Evolutionary conservation across 1,140 invertebrate genomes (phyloP).

Genomic region (Nasonia giraulti): DNA sequence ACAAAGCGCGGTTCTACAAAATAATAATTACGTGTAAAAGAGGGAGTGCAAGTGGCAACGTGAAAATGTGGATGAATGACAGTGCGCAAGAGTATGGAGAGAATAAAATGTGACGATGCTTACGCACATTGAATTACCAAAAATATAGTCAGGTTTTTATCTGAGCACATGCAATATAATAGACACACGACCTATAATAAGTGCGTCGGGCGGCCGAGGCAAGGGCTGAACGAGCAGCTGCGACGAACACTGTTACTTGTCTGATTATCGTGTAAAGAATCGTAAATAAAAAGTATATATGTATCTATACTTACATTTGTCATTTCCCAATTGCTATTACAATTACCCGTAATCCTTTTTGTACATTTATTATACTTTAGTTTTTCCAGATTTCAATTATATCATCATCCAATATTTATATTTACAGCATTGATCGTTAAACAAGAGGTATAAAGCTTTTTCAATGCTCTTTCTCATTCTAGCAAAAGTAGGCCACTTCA

Average conservation of each 20-base stretch:
- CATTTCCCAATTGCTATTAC: background rate
- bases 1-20: background rate
- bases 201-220: slow-evolving; percentile 10
- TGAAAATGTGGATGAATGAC: background rate
- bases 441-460: too few relatives aligned
- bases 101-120: slow-evolving; percentile 7
- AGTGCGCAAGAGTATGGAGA: background rate
- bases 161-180: background rate
- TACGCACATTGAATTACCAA: slow-evolving; percentile 32
- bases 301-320: slow-evolving; percentile 58
- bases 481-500: too few relatives aligned
- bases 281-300: slow-evolving; percentile 63
- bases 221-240: slow-evolving; percentile 50
- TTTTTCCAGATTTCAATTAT: slow-evolving; percentile 10
- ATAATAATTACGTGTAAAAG: slow-evolving; percentile 11
- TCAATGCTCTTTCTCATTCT: too few relatives aligned
- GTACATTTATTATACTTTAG: background rate
- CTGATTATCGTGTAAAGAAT: slow-evolving; percentile 69
- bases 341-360: background rate
- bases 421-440: too few relatives aligned
- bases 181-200: background rate
- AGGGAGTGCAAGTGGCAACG: background rate
- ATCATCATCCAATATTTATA: too few relatives aligned
- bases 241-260: slow-evolving; percentile 67
- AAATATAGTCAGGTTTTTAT: slow-evolving; percentile 16